Evolutionary conservation across 2,888 invertebrate genomes (phyloP).

Genomic region (Volucella inflata): DNA sequence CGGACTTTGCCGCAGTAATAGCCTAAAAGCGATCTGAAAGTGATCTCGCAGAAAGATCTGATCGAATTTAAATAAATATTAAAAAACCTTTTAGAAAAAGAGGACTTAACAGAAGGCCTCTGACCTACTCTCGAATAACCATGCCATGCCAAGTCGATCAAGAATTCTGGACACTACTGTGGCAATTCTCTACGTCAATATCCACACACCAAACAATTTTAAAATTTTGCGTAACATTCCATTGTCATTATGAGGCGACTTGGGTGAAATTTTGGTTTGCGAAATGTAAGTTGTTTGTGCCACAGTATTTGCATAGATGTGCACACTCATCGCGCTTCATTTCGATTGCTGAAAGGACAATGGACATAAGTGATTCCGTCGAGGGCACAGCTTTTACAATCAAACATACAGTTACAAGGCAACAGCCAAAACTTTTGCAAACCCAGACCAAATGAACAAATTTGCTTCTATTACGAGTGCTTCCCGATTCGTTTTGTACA

Average conservation of each 20-base stretch:
- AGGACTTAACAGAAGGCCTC: too few relatives aligned
- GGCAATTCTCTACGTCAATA: neutral
- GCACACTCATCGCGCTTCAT: neutral
- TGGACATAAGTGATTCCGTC: constrained; percentile 3
- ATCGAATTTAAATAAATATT: neutral
- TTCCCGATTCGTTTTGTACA: neutral
- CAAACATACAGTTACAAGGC: constrained; percentile 4
- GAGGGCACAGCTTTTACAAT: constrained; percentile 5
- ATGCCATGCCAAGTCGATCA: neutral
- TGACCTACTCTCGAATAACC: too few relatives aligned
- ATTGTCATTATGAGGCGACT: neutral
- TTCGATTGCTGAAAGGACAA: neutral
- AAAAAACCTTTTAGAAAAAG: neutral
- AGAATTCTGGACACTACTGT: constrained; percentile 1
- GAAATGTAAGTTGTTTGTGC: neutral
- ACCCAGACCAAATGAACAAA: constrained; percentile 22
- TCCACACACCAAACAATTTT: neutral
- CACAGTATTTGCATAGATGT: neutral
- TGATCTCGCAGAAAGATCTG: neutral
- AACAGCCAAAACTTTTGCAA: constrained; percentile 7
- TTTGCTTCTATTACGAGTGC: constrained; percentile 33
- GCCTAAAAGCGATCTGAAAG: too few relatives aligned
- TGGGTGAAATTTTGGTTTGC: neutral
- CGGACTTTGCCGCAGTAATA: too few relatives aligned
- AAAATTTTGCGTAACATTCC: neutral